Conservation (phyloP, 2,888 invertebrate species). For the Steinernema scapterisci region DNA sequence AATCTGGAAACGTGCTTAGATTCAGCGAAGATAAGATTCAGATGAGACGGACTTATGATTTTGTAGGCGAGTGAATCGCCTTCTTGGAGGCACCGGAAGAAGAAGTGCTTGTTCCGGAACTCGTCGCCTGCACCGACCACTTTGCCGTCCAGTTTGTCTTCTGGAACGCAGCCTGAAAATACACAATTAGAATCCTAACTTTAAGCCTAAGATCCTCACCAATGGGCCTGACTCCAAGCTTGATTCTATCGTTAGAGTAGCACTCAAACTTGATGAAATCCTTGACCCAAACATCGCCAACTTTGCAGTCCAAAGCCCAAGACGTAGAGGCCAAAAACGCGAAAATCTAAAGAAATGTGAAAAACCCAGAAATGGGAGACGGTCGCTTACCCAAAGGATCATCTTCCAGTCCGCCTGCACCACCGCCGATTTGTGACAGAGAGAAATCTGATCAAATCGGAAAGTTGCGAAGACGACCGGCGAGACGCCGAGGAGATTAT, state of each 20-base stretch:
- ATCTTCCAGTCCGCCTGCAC: no score
- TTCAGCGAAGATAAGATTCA: no score
- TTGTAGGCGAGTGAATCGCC: slow-evolving; percentile 42
- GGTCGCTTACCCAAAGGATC: no score
- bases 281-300: slow-evolving; percentile 35
- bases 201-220: no score
- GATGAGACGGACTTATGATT: slow-evolving; percentile 37
- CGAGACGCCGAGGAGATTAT: slow-evolving; percentile 1
- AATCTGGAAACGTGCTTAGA: slow-evolving; percentile 37
- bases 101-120: slow-evolving; percentile 42
- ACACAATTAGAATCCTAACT: no score
- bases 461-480: not conserved
- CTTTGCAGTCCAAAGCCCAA: slow-evolving; percentile 7
- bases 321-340: no score
- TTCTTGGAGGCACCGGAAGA: slow-evolving; percentile 43
- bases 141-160: slow-evolving; percentile 39
- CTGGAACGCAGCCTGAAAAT: slow-evolving; percentile 45
- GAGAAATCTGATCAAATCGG: not conserved
- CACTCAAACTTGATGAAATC: slow-evolving; percentile 46
- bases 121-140: slow-evolving; percentile 39
- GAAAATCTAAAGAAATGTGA: not conserved
- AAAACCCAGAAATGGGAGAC: not conserved
- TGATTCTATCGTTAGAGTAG: slow-evolving; percentile 4
- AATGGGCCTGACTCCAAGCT: slow-evolving; percentile 32
- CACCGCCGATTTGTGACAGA: no score